Evolutionary conservation across 2,888 invertebrate genomes (phyloP), one percentile per base, ranked within the genome.

Genomic region (Brachyopa scutellaris): DNA sequence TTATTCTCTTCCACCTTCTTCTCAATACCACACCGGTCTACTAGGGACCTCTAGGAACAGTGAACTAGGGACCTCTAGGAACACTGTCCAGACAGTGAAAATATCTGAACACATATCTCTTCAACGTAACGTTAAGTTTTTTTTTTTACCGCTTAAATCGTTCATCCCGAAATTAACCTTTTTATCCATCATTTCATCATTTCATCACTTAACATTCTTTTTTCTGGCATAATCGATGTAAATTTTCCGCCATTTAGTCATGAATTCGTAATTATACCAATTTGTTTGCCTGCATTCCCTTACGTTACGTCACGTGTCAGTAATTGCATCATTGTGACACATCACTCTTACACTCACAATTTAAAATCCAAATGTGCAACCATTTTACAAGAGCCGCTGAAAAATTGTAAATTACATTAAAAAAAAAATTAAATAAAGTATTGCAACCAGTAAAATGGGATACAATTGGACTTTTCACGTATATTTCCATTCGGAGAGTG

Each of bases 251-350:
- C 45, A 67, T 67, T 55, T 33, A 49, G 29, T 38, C 49, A 31
- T 59, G 47, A 29, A 40, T 26, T 21, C 13, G 36, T 33, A 36
- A 36, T 45, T 11, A 23, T 13, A 8, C 11, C 5, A 33, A 33
- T 23, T 55, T 29, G 15, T 31, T 8, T 26, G 23, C n/a, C 15
- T 9, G 15, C 5, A 19, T 4, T 2, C 11, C 11, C 15, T 26
- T 36, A 31, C 9, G 53, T 55, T 57, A 70, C 64, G 33, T 47
- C 21, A 31, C 40, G 49, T 38, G 61, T 31, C 69, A 55, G 47
- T 73, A 79, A 79, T 73, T 73, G 79, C 79, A 62, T 69, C 79
- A 67, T 62, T 69, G 62, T 67, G 67, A 33, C 74, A 69, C 73
- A 72, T 79, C 78, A 73, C 66, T 79, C 61, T 49, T 49, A 9